Evolutionary conservation across 2,113 vertebrate genomes (phyloP), one percentile per base, ranked within the genome.

Genomic region (Meles meles): DNA sequence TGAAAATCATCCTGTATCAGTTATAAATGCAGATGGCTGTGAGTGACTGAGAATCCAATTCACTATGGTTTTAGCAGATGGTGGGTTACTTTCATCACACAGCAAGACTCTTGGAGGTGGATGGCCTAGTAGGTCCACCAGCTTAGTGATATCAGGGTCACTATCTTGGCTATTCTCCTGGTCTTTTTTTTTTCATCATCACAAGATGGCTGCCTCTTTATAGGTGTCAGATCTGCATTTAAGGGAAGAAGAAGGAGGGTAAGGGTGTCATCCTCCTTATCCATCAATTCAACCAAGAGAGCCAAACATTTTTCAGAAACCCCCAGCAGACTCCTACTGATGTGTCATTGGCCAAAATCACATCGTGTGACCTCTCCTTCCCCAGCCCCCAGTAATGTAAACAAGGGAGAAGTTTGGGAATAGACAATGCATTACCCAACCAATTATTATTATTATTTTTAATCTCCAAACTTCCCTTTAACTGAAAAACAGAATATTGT

Each of bases 381-480:
- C 47, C 37, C 52, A 57, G 1, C 6, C 13, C 27, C 61, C 57
- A 84, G 14, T 17, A 55, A 59, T 10, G 18, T 20, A 69, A n/a
- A 9, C 76, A 91, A 72, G 13, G 12, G 44, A 83, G 39, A 69
- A 49, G 25, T 79, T 84, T 52, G 17, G 27, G 12, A 61, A 63
- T 25, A 49, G 34, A 88, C 29, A 7, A 39, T 57, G 31, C 21
- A 44, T 63, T 71, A 47, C 12, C 20, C 49, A 83, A 55, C 9
- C 23, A 71, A n/a, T 63, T 84, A 34, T 69, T 69, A 34, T 15
- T 65, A 90, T 88, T 85, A 42, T n/a, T 94, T 96, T 84, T 67
- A 23, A 47, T 29, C 34, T 97, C 42, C 59, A 93, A 91, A 61
- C 14, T 37, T 93, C 52, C 83, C 49, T 91, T 93, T 94, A 79